Conservation (phyloP, 2,797 vertebrate genomes). For the Sebastes hopkinsi region DNA sequence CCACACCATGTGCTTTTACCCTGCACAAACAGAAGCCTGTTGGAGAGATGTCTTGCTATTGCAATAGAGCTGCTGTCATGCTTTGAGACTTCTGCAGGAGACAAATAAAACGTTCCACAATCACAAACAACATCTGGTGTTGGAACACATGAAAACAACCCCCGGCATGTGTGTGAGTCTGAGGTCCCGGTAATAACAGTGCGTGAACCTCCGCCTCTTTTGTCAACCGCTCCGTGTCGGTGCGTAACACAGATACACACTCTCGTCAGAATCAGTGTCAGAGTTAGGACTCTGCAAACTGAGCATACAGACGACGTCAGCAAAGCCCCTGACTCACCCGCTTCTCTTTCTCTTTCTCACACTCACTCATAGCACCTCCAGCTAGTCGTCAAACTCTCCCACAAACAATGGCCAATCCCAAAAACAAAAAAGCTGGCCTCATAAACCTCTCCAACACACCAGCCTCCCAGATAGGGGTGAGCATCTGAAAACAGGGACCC, state of each 20-base stretch:
- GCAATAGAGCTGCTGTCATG: background rate
- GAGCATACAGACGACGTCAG: slow-evolving; percentile 35
- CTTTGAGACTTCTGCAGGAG: slow-evolving; percentile 27
- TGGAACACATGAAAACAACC: slow-evolving; percentile 14
- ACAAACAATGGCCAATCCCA: slow-evolving; percentile 43
- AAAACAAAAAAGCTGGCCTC: background rate
- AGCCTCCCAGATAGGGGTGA: slow-evolving; percentile 21
- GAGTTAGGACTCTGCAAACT: background rate
- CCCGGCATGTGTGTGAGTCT: background rate
- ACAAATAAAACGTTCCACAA: slow-evolving; percentile 39
- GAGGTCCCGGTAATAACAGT: background rate
- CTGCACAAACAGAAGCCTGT: background rate
- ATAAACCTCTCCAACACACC: background rate
- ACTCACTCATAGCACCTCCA: slow-evolving; percentile 60
- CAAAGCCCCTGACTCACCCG: slow-evolving; percentile 20
- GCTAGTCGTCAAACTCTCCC: slow-evolving; percentile 23
- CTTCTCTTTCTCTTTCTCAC: background rate
- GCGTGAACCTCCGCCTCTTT: background rate
- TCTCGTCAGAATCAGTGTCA: background rate
- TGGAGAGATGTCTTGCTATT: background rate
- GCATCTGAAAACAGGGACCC: slow-evolving; percentile 42
- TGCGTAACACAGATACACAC: background rate
- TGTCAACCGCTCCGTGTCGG: background rate
- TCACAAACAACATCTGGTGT: slow-evolving; percentile 44
- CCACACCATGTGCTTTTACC: background rate